A percentile compares a stretch with the other conserved stretches of the same genome.
Conservation (phyloP, 1,140 invertebrate species). For the Oppia nitens region DNA sequence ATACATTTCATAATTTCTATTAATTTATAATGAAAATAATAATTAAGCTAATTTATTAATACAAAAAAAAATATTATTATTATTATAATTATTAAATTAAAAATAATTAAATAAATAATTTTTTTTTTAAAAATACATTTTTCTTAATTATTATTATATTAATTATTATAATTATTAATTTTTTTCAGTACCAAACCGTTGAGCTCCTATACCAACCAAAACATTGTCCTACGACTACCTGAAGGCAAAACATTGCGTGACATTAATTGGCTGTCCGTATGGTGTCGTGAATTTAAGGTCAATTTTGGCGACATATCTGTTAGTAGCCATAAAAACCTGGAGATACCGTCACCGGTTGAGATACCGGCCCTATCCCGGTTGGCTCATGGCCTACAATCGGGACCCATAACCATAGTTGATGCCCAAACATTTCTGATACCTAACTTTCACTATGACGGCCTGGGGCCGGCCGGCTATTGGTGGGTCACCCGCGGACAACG, state of each 20-base stretch:
- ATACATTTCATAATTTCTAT: no score
- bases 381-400: conserved; percentile 56
- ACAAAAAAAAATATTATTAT: no score
- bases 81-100: no score
- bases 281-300: conserved; percentile 42
- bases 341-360: conserved; percentile 45
- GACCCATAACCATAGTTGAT: conserved; percentile 68
- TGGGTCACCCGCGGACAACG: conserved; percentile 56
- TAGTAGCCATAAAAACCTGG: conserved; percentile 47
- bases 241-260: conserved; percentile 60
- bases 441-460: conserved; percentile 70
- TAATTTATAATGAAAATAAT: no score
- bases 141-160: no score
- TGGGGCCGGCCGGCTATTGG: conserved; percentile 77
- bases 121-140: no score
- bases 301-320: conserved; percentile 72
- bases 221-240: conserved; percentile 64
- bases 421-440: conserved; percentile 73
- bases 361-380: conserved; percentile 16
- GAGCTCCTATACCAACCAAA: conserved; percentile 49
- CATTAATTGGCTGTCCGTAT: conserved; percentile 73
- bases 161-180: no score
- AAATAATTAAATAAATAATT: no score
- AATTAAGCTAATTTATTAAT: no score
- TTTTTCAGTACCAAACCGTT: conserved; percentile 67